Percentiles rank a stretch among this genome's conserved stretches.
Conservation (phyloP, 2,113 vertebrate genomes). For the Melanerpes formicivorus region DNA sequence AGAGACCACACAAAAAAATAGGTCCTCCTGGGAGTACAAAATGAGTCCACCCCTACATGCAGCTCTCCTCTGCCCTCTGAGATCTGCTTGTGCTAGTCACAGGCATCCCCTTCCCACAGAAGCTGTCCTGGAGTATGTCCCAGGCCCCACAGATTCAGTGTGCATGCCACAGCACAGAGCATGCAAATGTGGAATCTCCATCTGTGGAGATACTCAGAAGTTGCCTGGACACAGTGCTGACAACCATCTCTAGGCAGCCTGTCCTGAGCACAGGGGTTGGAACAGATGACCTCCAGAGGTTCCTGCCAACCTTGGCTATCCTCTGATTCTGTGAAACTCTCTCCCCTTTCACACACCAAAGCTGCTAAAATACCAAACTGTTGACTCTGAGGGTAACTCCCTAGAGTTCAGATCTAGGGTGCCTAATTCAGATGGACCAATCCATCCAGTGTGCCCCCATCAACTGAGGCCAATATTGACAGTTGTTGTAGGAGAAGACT, state of each 20-base stretch:
- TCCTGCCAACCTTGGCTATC: neutral
- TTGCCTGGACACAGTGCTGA: neutral
- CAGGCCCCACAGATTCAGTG: neutral
- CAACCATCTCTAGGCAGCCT: neutral
- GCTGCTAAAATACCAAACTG: neutral
- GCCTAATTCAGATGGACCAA: fast-evolving
- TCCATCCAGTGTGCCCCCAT: fast-evolving
- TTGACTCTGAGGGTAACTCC: neutral
- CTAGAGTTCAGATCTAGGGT: neutral
- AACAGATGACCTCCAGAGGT: neutral
- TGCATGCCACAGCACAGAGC: neutral
- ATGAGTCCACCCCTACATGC: neutral
- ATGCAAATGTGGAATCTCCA: neutral
- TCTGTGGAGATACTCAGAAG: neutral
- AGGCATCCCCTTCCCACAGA: neutral
- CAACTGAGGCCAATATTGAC: neutral
- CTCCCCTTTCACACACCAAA: neutral
- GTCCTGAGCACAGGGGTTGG: neutral
- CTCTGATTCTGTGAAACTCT: neutral
- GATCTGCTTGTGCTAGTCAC: neutral
- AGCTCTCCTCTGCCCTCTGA: neutral
- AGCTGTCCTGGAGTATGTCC: neutral
- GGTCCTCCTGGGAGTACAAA: neutral
- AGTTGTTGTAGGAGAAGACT: neutral
- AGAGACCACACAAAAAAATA: neutral